Evolutionary conservation across 92 coral and sea anemone species (phyloP).

Genomic region (Porites evermanni): DNA sequence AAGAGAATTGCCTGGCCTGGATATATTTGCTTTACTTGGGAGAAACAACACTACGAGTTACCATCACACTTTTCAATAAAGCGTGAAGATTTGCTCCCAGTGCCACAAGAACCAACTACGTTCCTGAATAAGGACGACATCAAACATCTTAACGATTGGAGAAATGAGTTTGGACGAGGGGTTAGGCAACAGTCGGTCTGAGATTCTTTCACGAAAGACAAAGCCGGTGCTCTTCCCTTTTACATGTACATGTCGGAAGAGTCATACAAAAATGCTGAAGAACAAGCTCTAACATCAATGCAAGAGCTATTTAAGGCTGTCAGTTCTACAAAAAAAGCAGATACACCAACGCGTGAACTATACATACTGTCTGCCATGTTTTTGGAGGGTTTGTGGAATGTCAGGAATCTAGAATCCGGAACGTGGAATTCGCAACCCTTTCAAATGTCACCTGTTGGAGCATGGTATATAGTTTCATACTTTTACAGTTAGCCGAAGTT

Average conservation of each 20-base stretch:
- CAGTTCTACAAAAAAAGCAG: conserved; percentile 13
- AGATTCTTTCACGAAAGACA: conserved; percentile 56
- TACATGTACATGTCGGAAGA: conserved; percentile 52
- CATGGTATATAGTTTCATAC: no score
- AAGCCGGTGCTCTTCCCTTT: conserved; percentile 61
- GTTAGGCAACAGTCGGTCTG: conserved; percentile 54
- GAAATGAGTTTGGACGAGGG: conserved; percentile 58
- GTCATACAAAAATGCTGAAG: conserved; percentile 21
- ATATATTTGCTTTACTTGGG: conserved; percentile 57
- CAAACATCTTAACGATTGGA: conserved; percentile 62
- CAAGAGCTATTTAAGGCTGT: conserved; percentile 38
- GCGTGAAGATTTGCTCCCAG: conserved; percentile 60
- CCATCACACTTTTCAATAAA: conserved; percentile 42
- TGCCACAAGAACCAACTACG: conserved; percentile 55
- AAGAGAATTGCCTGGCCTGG: conserved; percentile 68
- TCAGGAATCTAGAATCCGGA: no score
- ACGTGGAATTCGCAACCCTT: no score
- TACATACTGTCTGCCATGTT: no score
- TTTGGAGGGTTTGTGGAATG: no score
- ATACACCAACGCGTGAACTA: conserved; percentile 20
- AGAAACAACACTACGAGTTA: conserved; percentile 53
- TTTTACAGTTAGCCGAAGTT: no score
- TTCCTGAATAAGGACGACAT: conserved; percentile 41
- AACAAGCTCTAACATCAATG: conserved; percentile 37
- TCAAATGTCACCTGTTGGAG: no score